Evolutionary conservation across 2,888 invertebrate species (phyloP), one percentile per base, ranked within the genome.

Genomic region (Halictus quadricinctus): DNA sequence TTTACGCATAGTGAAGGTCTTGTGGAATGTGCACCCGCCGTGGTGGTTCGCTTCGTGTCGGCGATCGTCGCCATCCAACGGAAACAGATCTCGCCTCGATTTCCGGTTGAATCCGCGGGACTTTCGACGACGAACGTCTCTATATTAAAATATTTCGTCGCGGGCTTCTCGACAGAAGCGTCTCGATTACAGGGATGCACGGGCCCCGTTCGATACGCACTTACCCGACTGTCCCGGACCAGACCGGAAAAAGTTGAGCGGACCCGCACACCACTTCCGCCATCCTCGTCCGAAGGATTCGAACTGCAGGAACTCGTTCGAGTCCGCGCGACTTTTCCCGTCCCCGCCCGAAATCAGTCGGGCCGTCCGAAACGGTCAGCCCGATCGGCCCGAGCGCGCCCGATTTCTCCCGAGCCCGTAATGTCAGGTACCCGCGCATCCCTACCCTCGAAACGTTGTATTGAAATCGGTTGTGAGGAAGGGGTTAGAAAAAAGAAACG

Each of bases 1-100:
- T n/a, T 58, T 83, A 86, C 84, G 85, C 84, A 86, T 88, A 88
- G 81, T 88, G 77, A 88, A 91, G 91, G 70, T 70, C 86, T 89
- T 87, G 88, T 93, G 94, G 94, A 94, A 94, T 94, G 94, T 94
- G 88, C 89, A 88, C 87, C 81, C 86, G 84, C 81, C 85, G 54
- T 85, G 21, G 1, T 66, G 10, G 29, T 83, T 90, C 87, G 86
- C 86, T 89, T 90, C 81, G 75, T 76, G 78, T 64, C 43, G n/a
- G 69, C 75, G 25, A 64, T 80, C 77, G 70, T 79, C 5, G 36
- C 36, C 36, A 2, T 36, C 2, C 36, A 3, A 36, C 21, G 2
- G 21, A 50, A 48, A 76, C 48, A 36, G 21, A 70, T 48, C 21
- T 72, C 43, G 60, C 60, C 36, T 69, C 10, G 15, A 25, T 25